Conservation (phyloP, 2,113 vertebrate species). For the Petrocephalus microphthalmus region DNA sequence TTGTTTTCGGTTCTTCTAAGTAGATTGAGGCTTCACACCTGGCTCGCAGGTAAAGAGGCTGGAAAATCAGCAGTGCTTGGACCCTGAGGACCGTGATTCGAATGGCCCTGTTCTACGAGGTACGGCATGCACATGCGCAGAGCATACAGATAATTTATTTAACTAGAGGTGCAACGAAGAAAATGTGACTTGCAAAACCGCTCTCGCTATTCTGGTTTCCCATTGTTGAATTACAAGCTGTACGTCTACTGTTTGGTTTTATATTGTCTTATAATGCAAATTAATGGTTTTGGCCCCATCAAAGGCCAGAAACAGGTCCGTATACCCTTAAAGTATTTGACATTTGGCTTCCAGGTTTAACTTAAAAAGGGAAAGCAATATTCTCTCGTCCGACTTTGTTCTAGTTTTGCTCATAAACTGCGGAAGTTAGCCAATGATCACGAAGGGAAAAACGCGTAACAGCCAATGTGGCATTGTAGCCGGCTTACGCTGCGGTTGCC, state of each 20-base stretch:
- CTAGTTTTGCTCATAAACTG: neutral
- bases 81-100: too few species aligned
- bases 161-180: neutral
- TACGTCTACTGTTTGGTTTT: neutral
- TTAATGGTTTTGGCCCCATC: neutral
- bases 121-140: neutral
- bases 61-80: too few species aligned
- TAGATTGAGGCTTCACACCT: too few species aligned
- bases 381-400: neutral
- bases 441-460: too few species aligned
- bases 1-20: too few species aligned
- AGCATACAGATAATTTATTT: neutral
- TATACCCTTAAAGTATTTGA: neutral
- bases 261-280: neutral
- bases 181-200: neutral
- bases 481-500: neutral
- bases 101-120: neutral
- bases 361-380: neutral
- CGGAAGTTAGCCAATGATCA: too few species aligned
- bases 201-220: neutral
- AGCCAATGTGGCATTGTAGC: too few species aligned
- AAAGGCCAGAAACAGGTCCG: neutral
- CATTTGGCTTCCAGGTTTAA: neutral
- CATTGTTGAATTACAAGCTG: neutral
- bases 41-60: too few species aligned